Conservation (phyloP, 2,797 vertebrate genomes). For the Dendrocincla fuliginosa region DNA sequence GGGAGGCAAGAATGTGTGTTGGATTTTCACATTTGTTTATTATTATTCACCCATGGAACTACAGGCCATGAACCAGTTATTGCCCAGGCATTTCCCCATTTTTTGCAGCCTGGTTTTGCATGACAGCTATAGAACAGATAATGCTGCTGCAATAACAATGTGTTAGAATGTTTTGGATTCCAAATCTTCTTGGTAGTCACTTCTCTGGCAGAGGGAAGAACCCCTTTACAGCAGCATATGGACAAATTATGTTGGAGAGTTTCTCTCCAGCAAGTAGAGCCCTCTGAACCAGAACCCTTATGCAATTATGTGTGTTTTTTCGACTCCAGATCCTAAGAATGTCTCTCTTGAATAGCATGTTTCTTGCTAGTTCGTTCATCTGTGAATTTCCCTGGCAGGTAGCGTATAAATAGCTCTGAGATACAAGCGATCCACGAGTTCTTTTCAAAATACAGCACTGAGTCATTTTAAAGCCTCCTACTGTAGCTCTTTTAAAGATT, state of each 20-base stretch:
- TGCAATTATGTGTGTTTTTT: constrained; percentile 13
- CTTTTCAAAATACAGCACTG: constrained; percentile 66
- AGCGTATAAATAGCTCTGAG: constrained; percentile 67
- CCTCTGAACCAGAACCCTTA: not conserved
- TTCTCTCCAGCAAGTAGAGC: not conserved
- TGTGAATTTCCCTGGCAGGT: constrained; percentile 68
- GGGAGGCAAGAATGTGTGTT: not conserved
- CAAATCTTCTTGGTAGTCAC: not conserved
- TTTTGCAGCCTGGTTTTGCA: not conserved
- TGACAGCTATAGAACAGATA: not conserved
- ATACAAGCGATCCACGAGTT: constrained; percentile 57
- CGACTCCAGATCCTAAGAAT: not conserved
- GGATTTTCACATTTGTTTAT: not conserved
- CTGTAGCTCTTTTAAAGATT: constrained; percentile 47
- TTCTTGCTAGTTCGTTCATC: constrained; percentile 37
- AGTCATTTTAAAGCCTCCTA: constrained; percentile 71
- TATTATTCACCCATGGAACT: not conserved
- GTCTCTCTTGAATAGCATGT: constrained; percentile 15
- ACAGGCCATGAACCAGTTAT: not conserved
- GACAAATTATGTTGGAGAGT: not conserved
- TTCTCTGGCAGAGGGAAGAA: not conserved
- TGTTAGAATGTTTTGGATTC: not conserved
- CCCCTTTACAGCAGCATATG: not conserved
- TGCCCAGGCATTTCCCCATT: not conserved
- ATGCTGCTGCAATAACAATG: not conserved